These are phyloP conservation scores for Cantharis lateralis DNA, from an alignment of 2,888 invertebrate species.

Conservation along the genomic window DNA sequence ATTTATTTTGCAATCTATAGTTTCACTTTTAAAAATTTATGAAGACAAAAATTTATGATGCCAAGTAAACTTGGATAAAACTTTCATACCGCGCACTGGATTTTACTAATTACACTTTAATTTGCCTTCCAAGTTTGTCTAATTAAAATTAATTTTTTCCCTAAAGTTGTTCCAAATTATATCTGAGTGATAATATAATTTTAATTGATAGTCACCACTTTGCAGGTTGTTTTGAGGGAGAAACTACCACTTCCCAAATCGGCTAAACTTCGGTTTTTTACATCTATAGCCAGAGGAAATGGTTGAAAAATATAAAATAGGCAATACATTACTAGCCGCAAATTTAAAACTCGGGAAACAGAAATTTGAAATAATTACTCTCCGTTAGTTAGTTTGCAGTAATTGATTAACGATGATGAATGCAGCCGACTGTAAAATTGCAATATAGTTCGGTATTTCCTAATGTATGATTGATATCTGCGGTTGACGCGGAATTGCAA, in stretches of 20 bases:
- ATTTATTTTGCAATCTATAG: not conserved
- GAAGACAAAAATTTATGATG: not conserved
- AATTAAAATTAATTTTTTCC: not conserved
- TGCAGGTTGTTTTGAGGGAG: no score
- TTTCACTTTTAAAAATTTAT: not conserved
- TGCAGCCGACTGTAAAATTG: not conserved
- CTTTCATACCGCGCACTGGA: not conserved
- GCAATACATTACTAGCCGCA: not conserved
- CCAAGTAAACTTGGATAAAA: not conserved
- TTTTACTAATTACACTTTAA: not conserved
- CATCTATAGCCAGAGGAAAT: no score
- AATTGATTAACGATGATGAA: not conserved
- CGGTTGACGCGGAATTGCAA: not conserved
- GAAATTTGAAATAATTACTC: not conserved
- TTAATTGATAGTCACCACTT: no score
- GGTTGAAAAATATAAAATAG: no score
- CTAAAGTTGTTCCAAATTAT: not conserved
- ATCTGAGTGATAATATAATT: no score
- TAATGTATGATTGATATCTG: not conserved
- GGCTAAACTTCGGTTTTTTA: no score
- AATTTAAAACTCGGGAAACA: not conserved
- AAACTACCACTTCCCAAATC: no score
- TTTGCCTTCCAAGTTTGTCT: not conserved
- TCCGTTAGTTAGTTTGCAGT: not conserved
- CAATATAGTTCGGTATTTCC: not conserved